Evolutionary conservation across 2,888 invertebrate genomes (phyloP).

Genomic region (Eueremaeus valkanovi): DNA sequence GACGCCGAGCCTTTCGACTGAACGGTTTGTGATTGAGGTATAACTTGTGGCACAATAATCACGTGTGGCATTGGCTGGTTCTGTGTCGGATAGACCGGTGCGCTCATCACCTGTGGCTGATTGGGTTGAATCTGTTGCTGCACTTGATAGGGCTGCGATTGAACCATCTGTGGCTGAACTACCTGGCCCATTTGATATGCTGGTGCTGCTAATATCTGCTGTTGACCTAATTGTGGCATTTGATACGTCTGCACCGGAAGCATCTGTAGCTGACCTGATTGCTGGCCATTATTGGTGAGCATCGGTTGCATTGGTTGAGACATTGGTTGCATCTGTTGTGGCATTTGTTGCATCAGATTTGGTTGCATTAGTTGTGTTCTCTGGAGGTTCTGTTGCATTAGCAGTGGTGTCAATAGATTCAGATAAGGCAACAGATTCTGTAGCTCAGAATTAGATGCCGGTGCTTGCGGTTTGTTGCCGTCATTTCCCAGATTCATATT

Average conservation of each 20-base stretch:
- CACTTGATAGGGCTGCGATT: not conserved
- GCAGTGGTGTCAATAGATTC: not conserved
- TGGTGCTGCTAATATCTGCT: not conserved
- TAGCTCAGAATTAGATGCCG: not conserved
- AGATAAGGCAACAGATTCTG: not conserved
- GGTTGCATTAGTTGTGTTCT: not conserved
- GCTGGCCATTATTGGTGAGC: not conserved
- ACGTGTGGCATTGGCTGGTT: not conserved
- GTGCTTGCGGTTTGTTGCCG: not conserved
- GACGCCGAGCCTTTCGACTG: slow-evolving; percentile 23
- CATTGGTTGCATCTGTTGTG: not conserved
- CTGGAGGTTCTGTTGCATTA: slow-evolving; percentile 9
- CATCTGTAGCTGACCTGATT: not conserved
- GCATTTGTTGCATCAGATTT: not conserved
- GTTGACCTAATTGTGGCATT: not conserved
- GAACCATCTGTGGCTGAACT: too few species aligned
- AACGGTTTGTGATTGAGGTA: not conserved
- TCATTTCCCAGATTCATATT: not conserved
- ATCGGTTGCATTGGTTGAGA: not conserved
- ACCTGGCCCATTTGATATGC: not conserved
- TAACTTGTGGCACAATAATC: slow-evolving; percentile 1
- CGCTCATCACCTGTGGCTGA: too few species aligned
- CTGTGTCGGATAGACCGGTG: too few species aligned
- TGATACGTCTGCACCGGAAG: not conserved
- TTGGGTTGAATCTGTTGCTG: too few species aligned